A percentile compares a stretch with the other conserved stretches of the same genome.
These are phyloP conservation scores for Glaucopsyche alexis DNA, from an alignment of 2,888 invertebrate genomes.

Conservation along the genomic window DNA sequence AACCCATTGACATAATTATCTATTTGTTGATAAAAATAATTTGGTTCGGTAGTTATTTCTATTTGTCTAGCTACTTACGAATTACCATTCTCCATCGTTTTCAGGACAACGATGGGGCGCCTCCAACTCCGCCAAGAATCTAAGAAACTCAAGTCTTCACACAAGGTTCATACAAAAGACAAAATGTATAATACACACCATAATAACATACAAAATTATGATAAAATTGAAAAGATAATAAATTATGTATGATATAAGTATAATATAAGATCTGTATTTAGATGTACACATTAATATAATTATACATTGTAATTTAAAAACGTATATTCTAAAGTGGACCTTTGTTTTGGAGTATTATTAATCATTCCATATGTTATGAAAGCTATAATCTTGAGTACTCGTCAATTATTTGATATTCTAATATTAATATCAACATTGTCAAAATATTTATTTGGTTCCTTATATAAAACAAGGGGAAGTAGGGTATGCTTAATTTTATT, in stretches of 20 bases:
- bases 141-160: conserved; percentile 47
- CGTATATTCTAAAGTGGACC: not conserved
- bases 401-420: not conserved
- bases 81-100: conserved; percentile 7
- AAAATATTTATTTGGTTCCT: not conserved
- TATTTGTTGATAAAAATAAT: too few species aligned
- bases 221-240: conserved; percentile 40
- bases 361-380: conserved; percentile 16
- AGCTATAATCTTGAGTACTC: not conserved
- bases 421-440: not conserved
- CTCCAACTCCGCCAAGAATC: conserved; percentile 71
- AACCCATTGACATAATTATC: too few species aligned
- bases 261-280: conserved; percentile 42
- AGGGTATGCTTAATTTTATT: not conserved
- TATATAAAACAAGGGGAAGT: not conserved
- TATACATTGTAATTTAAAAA: conserved; percentile 17
- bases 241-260: conserved; percentile 40
- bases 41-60: too few species aligned
- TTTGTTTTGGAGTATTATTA: not conserved
- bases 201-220: conserved; percentile 40
- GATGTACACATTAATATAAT: conserved; percentile 34
- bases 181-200: conserved; percentile 37
- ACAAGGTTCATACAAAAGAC: conserved; percentile 38
- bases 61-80: too few species aligned
- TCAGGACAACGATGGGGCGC: conserved; percentile 72